A percentile compares a stretch with the other conserved stretches of the same genome.
These are phyloP conservation scores for Drosophila maculinotata DNA, from an alignment of 2,888 invertebrate species.

Conservation along the genomic window DNA sequence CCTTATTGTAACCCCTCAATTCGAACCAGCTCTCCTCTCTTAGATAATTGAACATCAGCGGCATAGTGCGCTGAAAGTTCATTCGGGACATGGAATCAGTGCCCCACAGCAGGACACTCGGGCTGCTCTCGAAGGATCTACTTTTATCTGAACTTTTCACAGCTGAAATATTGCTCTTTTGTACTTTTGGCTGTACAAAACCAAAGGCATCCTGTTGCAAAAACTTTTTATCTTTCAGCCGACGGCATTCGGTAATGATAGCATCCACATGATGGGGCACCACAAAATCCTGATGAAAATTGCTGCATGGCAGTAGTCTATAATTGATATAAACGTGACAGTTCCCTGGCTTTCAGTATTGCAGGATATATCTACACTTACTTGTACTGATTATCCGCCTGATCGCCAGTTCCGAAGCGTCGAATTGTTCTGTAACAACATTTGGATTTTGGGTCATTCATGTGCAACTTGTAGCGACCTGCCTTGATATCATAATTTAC, in stretches of 20 bases:
- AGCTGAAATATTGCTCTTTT: not conserved
- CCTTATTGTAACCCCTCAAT: constrained; percentile 90
- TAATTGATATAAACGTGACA: not conserved
- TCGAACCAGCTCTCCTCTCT: constrained; percentile 88
- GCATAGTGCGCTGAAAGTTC: constrained; percentile 91
- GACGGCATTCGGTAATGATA: constrained; percentile 81
- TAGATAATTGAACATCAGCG: constrained; percentile 88
- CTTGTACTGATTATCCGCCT: constrained; percentile 75
- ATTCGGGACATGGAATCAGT: constrained; percentile 93
- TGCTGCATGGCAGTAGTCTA: constrained; percentile 69
- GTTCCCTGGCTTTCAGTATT: not conserved
- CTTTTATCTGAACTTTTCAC: constrained; percentile 46
- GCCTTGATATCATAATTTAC: constrained; percentile 60
- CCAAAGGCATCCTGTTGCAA: constrained; percentile 86
- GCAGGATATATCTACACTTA: constrained; percentile 36
- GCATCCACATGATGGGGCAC: constrained; percentile 71
- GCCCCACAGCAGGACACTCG: constrained; percentile 91
- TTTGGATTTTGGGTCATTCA: constrained; percentile 56
- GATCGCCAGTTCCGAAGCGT: constrained; percentile 68
- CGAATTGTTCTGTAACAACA: constrained; percentile 82
- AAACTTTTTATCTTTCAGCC: constrained; percentile 72
- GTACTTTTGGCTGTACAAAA: constrained; percentile 83
- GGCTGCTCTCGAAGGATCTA: constrained; percentile 26
- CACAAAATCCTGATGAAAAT: constrained; percentile 67
- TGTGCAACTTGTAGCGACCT: constrained; percentile 66